A percentile compares a stretch with the other conserved stretches of the same genome.
phyloP scores from a whole-genome alignment of 2,113 vertebrate species.

The Cyphomyrus discorhynchus region DNA sequence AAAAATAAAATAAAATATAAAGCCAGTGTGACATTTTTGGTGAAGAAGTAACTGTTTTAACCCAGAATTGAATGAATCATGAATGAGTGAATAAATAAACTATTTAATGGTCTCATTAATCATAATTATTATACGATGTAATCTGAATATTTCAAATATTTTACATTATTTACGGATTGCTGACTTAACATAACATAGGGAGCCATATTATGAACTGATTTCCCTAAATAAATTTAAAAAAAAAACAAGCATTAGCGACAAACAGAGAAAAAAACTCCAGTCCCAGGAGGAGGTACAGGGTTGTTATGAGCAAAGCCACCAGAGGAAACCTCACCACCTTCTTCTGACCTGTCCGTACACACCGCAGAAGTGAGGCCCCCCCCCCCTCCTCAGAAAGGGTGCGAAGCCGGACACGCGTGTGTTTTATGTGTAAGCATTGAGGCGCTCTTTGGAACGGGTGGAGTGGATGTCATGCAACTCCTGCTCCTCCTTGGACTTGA shows the following conservation, averaged over 20 bases:
- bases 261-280: conserved; percentile 49
- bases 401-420: conserved; percentile 40
- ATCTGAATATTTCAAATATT: conserved; percentile 32
- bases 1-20: conserved; percentile 41
- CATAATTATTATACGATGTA: conserved; percentile 20
- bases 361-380: conserved; percentile 43
- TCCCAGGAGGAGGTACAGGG: conserved; percentile 62
- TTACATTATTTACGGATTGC: background rate
- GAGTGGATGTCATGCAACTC: conserved; percentile 98
- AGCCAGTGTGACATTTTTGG: background rate
- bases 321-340: conserved; percentile 39
- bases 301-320: conserved; percentile 50
- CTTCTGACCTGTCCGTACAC: conserved; percentile 62
- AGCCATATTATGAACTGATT: background rate
- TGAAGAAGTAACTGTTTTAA: background rate
- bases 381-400: conserved; percentile 39
- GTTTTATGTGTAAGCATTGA: conserved; percentile 97
- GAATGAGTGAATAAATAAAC: conserved; percentile 41
- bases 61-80: background rate
- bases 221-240: background rate
- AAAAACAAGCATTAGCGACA: conserved; percentile 24
- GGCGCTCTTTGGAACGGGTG: conserved; percentile 97
- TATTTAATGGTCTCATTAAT: conserved; percentile 50
- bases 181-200: conserved; percentile 20
- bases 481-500: conserved; percentile 98